phyloP scores from a whole-genome alignment of 2,113 vertebrate species.

The Pseudorectes ferrugineus region DNA sequence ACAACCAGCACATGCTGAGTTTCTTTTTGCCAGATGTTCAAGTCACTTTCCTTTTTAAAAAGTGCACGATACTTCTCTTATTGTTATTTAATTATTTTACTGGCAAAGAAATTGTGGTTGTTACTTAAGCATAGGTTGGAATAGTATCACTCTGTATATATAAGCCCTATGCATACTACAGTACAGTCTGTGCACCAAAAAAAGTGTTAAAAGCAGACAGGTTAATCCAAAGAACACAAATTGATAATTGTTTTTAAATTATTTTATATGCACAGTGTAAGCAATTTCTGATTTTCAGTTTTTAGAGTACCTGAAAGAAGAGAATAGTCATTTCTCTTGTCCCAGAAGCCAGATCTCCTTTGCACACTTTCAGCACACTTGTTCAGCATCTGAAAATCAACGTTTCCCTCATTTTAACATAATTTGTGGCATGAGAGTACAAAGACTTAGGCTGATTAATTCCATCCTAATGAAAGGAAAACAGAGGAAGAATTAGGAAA shows the following conservation, averaged over 20 bases:
- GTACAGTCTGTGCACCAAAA: background rate
- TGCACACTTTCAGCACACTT: background rate
- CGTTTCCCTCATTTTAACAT: background rate
- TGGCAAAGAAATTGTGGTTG: background rate
- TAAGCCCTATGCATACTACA: background rate
- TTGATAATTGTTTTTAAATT: background rate
- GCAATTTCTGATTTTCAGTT: background rate
- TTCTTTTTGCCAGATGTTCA: background rate
- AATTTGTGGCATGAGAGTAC: background rate
- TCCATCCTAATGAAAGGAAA: background rate
- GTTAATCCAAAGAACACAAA: background rate
- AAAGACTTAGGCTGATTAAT: background rate
- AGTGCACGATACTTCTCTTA: background rate
- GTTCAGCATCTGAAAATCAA: background rate
- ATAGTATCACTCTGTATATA: background rate
- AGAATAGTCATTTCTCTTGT: background rate
- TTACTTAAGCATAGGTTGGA: background rate
- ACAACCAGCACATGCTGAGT: background rate
- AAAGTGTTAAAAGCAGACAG: background rate
- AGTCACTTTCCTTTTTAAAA: background rate
- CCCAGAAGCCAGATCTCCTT: background rate
- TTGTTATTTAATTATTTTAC: background rate
- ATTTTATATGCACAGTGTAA: background rate
- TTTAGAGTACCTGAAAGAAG: background rate
- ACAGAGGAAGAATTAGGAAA: background rate